Evolutionary conservation across 2,888 invertebrate species (phyloP), one percentile per base, ranked within the genome.

Genomic region (Sepiola atlantica): DNA sequence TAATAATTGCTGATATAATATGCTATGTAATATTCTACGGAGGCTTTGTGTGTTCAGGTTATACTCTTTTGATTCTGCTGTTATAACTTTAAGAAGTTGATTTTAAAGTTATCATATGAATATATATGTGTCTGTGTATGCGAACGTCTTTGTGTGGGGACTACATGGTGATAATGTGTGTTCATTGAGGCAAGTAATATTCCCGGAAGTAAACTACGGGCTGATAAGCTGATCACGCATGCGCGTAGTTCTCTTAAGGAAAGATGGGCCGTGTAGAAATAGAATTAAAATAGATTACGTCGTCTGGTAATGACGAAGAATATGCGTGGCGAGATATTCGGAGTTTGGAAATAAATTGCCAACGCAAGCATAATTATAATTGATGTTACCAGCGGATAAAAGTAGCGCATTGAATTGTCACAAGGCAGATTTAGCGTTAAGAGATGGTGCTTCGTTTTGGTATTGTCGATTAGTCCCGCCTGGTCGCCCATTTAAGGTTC

Each of bases 201-300:
- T 77, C 77, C 77, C 77, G 77, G n/a, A 77, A 77, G 77, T 77
- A 77, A 77, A 77, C 77, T 77, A 77, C 16, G 77, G 77, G n/a
- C 77, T n/a, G 77, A 77, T 77, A 77, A 77, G 77, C 77, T 77
- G n/a, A 16, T 77, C n/a, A 14, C n/a, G n/a, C n/a, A 77, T 77
- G 77, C 77, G 77, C 77, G 12, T n/a, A 16, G 77, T n/a, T 77
- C 77, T 77, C 77, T 77, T 77, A 77, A 77, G 77, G 77, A 77
- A n/a, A 77, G n/a, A 12, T n/a, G n/a, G 77, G 32, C 77, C 77
- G 77, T 77, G 77, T 16, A 77, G 77, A 77, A 32, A 77, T 77
- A n/a, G 77, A 77, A 77, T 77, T 77, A 77, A 77, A 77, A 77
- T 77, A 77, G 77, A 77, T 77, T 77, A 77, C 77, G 77, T n/a